phyloP scores from a whole-genome alignment of 2,797 vertebrate species.

The Falco cherrug region DNA sequence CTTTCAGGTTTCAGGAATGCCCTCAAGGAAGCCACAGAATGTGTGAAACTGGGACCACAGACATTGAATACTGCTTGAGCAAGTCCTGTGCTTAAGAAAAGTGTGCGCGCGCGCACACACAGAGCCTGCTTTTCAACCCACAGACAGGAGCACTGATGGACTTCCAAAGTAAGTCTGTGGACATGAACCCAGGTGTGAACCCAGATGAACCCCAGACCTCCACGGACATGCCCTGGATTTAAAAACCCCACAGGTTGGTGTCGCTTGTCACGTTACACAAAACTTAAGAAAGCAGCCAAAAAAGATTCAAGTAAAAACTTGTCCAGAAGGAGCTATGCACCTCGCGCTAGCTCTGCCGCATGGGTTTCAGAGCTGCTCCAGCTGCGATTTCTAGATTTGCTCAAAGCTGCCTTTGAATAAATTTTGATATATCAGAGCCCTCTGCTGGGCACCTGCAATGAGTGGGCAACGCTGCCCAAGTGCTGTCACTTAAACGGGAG shows the following conservation, averaged over 20 bases:
- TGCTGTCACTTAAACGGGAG: rapidly evolving
- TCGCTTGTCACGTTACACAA: not conserved
- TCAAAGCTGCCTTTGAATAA: too few species aligned
- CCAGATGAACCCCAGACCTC: too few species aligned
- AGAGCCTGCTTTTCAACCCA: not conserved
- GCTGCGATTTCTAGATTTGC: not conserved
- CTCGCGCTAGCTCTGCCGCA: too few species aligned
- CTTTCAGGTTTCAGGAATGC: not conserved
- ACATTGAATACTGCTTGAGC: not conserved
- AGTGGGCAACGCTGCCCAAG: not conserved
- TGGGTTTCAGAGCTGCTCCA: not conserved
- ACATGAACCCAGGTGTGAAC: not conserved
- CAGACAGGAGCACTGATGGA: not conserved
- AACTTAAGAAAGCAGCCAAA: not conserved
- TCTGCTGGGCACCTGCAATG: not conserved
- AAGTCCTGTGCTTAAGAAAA: not conserved
- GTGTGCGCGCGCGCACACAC: too few species aligned
- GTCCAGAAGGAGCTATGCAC: not conserved
- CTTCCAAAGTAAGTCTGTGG: not conserved
- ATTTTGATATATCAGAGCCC: not conserved
- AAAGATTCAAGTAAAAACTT: not conserved
- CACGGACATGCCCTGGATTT: not conserved
- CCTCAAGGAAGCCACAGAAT: not conserved
- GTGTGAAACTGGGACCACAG: not conserved
- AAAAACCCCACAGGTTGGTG: not conserved